Evolutionary conservation across 1,140 invertebrate genomes (phyloP).

Genomic region (Drosophila saltans): DNA sequence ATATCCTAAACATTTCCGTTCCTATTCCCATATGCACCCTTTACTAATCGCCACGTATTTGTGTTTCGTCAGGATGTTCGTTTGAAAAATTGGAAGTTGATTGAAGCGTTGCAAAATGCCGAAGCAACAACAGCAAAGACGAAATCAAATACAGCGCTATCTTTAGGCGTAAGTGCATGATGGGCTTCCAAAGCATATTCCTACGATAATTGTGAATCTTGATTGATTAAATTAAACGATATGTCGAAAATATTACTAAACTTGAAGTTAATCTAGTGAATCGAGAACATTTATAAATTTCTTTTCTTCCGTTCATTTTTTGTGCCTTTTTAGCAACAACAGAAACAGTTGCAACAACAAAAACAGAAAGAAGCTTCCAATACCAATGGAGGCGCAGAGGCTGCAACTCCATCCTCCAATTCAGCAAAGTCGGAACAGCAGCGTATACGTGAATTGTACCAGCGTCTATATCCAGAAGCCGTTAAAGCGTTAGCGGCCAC

Average conservation of each 20-base stretch:
- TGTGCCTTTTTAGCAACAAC: constrained; percentile 63
- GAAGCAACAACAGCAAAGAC: constrained; percentile 85
- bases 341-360: constrained; percentile 55
- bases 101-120: constrained; percentile 91
- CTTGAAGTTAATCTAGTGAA: neutral
- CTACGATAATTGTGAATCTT: neutral
- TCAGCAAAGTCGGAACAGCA: constrained; percentile 68
- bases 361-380: constrained; percentile 33
- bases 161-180: constrained; percentile 84
- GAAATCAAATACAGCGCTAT: constrained; percentile 77
- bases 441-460: constrained; percentile 75
- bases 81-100: constrained; percentile 94
- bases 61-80: constrained; percentile 88
- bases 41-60: constrained; percentile 69
- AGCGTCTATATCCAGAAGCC: constrained; percentile 79
- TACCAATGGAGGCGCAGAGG: constrained; percentile 28
- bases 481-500: constrained; percentile 65
- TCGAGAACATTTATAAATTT: neutral
- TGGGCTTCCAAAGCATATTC: neutral
- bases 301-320: neutral
- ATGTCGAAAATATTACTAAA: neutral
- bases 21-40: neutral
- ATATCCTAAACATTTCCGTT: constrained; percentile 2
- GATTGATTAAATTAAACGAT: too few relatives aligned
- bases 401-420: constrained; percentile 4